Percentiles rank a stretch among this genome's conserved stretches.
Conservation (phyloP, 2,888 invertebrate genomes). For the Flabesymbios commensalis region DNA sequence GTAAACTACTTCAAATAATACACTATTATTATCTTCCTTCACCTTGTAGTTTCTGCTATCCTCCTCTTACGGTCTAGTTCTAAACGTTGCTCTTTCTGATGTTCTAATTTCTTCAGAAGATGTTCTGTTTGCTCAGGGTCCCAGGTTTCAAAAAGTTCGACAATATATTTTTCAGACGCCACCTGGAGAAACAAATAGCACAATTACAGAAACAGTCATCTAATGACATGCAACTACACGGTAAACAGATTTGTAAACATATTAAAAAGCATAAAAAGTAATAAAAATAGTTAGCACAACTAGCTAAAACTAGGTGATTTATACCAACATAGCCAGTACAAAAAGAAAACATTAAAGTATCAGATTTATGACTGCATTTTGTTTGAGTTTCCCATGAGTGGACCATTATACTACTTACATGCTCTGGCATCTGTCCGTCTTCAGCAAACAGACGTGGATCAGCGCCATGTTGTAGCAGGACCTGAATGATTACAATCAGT, state of each 20-base stretch:
- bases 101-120: slow-evolving; percentile 50
- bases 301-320: no score
- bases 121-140: slow-evolving; percentile 54
- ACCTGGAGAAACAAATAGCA: no score
- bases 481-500: no score
- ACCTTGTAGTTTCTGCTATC: slow-evolving; percentile 54
- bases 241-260: no score
- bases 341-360: background rate
- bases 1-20: no score
- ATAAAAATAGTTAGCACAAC: no score
- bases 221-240: no score
- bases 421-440: slow-evolving; percentile 56
- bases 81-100: slow-evolving; percentile 44
- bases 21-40: no score
- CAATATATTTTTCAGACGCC: slow-evolving; percentile 47
- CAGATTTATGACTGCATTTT: background rate
- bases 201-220: no score
- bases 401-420: slow-evolving; percentile 40
- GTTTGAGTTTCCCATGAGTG: background rate
- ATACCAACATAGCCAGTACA: no score
- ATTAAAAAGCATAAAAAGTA: no score
- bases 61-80: slow-evolving; percentile 48
- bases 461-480: slow-evolving; percentile 56
- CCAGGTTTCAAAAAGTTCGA: slow-evolving; percentile 50
- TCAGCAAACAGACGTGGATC: slow-evolving; percentile 59